phyloP scores from a whole-genome alignment of 2,113 vertebrate genomes.

The Ceuthmochares aereus region DNA sequence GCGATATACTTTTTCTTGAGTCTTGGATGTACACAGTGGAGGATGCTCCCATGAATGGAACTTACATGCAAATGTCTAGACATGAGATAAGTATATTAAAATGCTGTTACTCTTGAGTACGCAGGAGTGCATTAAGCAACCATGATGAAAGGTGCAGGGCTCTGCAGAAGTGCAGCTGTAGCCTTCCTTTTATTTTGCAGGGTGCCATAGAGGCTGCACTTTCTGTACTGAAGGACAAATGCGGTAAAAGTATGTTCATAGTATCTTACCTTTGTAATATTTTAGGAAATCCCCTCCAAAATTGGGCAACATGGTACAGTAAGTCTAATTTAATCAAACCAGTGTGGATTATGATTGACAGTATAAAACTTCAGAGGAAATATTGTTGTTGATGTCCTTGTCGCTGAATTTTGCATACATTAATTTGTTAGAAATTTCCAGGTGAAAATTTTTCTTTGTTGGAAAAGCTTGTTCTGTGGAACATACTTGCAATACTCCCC shows the following conservation, averaged over 20 bases:
- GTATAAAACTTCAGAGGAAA: not conserved
- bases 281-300: not conserved
- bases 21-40: not conserved
- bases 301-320: not conserved
- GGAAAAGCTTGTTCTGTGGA: not conserved
- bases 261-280: not conserved
- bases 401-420: not conserved
- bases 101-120: not conserved
- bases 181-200: not conserved
- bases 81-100: not conserved
- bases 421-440: not conserved
- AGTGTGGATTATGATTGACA: not conserved
- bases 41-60: not conserved
- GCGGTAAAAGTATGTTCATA: not conserved
- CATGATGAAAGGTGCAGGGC: not conserved
- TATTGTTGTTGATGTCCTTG: not conserved
- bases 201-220: not conserved
- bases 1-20: not conserved
- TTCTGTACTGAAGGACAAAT: not conserved
- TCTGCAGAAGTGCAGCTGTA: not conserved
- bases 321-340: not conserved
- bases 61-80: not conserved
- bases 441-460: not conserved
- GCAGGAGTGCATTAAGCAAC: not conserved
- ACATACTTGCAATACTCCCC: not conserved